phyloP scores from a whole-genome alignment of 1,140 invertebrate species.

The Rhizoglyphus robini region DNA sequence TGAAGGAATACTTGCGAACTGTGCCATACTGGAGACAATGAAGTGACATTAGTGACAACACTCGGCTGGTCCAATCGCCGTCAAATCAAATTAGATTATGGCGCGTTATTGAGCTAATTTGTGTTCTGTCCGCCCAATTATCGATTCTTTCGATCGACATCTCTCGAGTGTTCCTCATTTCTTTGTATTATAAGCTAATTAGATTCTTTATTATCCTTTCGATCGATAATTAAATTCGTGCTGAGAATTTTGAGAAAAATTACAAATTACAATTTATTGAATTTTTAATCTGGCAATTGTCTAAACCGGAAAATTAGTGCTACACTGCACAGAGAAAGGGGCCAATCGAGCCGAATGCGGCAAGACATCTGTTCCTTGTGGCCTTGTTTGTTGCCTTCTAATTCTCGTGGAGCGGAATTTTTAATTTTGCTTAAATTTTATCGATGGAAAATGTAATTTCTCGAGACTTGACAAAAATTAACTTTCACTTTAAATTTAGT shows the following conservation, averaged over 20 bases:
- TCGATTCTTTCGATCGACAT: background rate
- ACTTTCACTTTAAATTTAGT: background rate
- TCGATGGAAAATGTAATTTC: conserved; percentile 6
- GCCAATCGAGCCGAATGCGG: background rate
- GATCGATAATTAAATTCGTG: conserved; percentile 5
- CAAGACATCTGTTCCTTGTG: background rate
- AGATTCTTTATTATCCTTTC: conserved; percentile 3
- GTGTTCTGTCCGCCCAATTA: background rate
- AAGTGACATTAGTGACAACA: background rate
- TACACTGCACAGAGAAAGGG: background rate
- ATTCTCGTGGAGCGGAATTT: background rate
- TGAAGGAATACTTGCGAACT: background rate
- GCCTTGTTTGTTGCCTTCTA: background rate
- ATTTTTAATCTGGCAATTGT: conserved; percentile 8
- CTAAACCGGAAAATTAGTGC: background rate
- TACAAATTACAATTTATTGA: background rate
- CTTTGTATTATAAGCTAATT: conserved; percentile 11
- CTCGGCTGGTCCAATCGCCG: background rate
- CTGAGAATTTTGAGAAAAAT: conserved; percentile 1
- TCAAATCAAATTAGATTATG: background rate
- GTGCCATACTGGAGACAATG: background rate
- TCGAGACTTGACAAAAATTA: background rate
- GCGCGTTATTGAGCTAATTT: background rate
- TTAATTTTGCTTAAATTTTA: conserved; percentile 2
- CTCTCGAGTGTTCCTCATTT: background rate